phyloP scores from a whole-genome alignment of 2,797 vertebrate genomes.

The Enteromius mattozi region DNA sequence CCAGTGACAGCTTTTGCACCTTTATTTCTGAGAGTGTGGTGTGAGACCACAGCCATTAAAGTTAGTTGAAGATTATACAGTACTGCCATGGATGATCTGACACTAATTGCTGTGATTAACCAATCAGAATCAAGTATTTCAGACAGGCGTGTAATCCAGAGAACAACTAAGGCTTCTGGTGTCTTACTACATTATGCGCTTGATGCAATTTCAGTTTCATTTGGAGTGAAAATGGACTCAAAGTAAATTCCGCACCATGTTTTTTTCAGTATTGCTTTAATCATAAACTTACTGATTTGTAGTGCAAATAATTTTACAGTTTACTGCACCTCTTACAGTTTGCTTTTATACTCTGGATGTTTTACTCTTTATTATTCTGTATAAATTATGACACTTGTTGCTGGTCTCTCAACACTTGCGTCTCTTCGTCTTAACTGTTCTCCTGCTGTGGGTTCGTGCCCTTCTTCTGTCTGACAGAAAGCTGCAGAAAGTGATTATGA shows the following conservation, averaged over 20 bases:
- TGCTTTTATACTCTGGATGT: neutral
- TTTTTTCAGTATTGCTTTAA: neutral
- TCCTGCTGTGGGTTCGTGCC: conserved; percentile 21
- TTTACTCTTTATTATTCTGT: neutral
- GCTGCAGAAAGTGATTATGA: conserved; percentile 20
- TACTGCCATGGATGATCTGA: neutral
- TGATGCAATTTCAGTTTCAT: neutral
- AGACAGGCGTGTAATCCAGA: neutral
- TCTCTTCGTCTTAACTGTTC: conserved; percentile 39
- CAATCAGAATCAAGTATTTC: neutral
- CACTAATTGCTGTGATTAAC: neutral
- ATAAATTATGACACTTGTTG: conserved; percentile 47
- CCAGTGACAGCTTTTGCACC: too few relatives aligned
- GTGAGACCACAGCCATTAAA: neutral
- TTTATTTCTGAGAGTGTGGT: neutral
- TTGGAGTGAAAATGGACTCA: neutral
- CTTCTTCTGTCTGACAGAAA: conserved; percentile 22
- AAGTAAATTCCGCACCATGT: neutral
- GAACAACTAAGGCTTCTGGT: neutral
- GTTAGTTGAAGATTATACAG: neutral
- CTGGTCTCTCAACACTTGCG: conserved; percentile 27
- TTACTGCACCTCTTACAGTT: neutral
- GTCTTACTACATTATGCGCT: neutral
- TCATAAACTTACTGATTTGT: neutral
- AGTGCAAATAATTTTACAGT: neutral